Evolutionary conservation across 2,113 vertebrate species (phyloP).

Genomic region (Pygoscelis adeliae): DNA sequence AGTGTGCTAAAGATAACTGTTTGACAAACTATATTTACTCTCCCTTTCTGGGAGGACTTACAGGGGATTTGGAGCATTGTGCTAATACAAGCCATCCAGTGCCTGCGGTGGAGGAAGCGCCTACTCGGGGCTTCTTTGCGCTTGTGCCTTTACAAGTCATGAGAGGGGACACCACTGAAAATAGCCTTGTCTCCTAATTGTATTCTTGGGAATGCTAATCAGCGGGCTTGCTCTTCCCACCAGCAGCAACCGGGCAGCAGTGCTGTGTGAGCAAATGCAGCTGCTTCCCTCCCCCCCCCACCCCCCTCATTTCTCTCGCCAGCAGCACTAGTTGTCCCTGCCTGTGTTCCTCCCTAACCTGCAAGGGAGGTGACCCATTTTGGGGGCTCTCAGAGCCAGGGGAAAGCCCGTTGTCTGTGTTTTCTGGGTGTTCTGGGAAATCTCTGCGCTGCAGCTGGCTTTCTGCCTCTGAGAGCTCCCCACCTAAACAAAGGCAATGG

Average conservation of each 20-base stretch:
- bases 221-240: conserved; percentile 12
- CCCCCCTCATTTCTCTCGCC: not conserved
- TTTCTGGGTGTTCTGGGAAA: not conserved
- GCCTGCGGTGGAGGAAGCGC: conserved; percentile 48
- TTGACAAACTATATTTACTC: conserved; percentile 69
- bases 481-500: not conserved
- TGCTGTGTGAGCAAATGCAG: not conserved
- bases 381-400: not conserved
- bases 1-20: conserved; percentile 67
- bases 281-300: not conserved
- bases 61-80: conserved; percentile 66
- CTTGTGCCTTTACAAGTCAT: conserved; percentile 45
- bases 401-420: not conserved
- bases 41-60: conserved; percentile 69
- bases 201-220: conserved; percentile 45
- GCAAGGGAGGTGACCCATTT: not conserved
- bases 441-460: not conserved
- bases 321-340: not conserved
- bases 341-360: not conserved
- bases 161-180: conserved; percentile 16
- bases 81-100: conserved; percentile 57
- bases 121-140: not conserved
- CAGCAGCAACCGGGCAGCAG: not conserved
- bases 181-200: conserved; percentile 50
- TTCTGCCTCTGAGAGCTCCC: not conserved